Base-by-base conservation (phyloP, 2,888 invertebrate genomes). In the Mythimna lalbum region DNA sequence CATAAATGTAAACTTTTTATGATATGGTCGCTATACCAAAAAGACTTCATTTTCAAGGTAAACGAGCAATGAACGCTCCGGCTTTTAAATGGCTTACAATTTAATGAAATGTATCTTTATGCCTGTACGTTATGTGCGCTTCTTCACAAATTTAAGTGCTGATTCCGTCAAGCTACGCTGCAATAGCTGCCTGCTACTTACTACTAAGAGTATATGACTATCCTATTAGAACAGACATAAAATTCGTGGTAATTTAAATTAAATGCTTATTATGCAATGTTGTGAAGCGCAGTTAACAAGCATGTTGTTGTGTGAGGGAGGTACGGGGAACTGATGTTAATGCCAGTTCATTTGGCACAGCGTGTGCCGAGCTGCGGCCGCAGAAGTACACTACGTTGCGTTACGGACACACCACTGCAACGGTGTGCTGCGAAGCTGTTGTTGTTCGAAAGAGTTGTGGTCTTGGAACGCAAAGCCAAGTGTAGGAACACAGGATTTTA, bases 261-360 rank as follows among this genome's bases (percentile, higher is more conserved):
- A 59, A 73, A 53, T 62, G 61, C 36, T 73, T 62, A 31, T 33
- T 60, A 55, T 73, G 62, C 43, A 61, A 39, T 43, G 43, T 64
- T 78, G 63, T 63, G 39, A 43, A 64, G 39, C 63, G n/a, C 64
- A 68, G 36, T 65, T 56, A 56, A 52, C 56, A 47, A 63, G 49
- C 49, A 43, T 23, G n/a, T 36, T 10, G 33, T 49, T 27, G 64
- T 31, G 59, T 66, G 57, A 36, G 52, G 56, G 75, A 23, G 72
- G 56, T 55, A 61, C 73, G 69, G 74, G 74, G 69, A 81, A 79
- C 81, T 74, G 80, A 76, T 89, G 87, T 89, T 90, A 89, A 90
- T 89, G 90, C 81, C 69, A 78, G 83, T 84, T 88, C 87, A 89
- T 90, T 90, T 90, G 90, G 91, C 90, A 88, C 74, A 76, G n/a